phyloP scores from a whole-genome alignment of 2,888 invertebrate species.

The Eilema griseolum region DNA sequence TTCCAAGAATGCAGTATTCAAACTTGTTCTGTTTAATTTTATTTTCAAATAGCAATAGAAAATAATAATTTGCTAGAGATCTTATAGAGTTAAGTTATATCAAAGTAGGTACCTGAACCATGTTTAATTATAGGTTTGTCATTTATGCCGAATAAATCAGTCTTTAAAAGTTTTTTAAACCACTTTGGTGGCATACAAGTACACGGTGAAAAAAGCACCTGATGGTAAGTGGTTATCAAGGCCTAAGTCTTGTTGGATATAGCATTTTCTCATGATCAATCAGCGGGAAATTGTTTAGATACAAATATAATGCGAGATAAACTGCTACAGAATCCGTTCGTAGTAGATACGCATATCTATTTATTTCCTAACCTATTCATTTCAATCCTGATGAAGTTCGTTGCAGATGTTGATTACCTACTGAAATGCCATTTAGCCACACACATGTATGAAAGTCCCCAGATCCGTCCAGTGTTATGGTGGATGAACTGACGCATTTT shows the following conservation, averaged over 20 bases:
- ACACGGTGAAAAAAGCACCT: too few species aligned
- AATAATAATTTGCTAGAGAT: background rate
- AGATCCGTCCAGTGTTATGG: background rate
- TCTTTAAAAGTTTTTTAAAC: too few species aligned
- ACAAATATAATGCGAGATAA: background rate
- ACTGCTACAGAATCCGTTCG: background rate
- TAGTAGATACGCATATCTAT: too few species aligned
- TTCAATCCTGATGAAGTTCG: background rate
- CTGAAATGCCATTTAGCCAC: background rate
- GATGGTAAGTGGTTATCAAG: too few species aligned
- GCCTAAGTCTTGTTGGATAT: too few species aligned
- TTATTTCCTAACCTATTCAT: background rate
- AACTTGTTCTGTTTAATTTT: background rate
- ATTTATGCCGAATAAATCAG: background rate
- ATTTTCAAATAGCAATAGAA: too few species aligned
- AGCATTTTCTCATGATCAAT: too few species aligned
- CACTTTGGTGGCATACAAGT: too few species aligned
- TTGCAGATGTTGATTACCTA: background rate
- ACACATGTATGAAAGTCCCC: background rate
- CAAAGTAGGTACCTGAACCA: background rate
- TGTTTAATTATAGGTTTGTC: too few species aligned
- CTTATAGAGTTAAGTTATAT: background rate
- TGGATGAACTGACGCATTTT: background rate
- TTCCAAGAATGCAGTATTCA: background rate
- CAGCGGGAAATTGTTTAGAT: background rate